phyloP scores from a whole-genome alignment of 2,888 invertebrate species.

The Diaphora mendica region DNA sequence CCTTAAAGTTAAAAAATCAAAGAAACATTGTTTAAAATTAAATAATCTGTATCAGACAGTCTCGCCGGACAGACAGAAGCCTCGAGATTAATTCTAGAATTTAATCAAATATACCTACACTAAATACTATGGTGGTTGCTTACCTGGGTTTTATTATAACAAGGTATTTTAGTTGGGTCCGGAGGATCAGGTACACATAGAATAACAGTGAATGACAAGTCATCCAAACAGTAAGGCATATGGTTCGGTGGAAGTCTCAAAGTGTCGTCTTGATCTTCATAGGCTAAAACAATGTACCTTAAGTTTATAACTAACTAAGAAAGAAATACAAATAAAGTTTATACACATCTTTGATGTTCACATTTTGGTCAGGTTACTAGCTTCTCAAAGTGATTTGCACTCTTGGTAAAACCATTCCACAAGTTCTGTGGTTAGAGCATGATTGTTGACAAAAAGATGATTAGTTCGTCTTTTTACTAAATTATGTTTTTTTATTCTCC shows the following conservation, averaged over 20 bases:
- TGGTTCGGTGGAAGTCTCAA: conserved; percentile 77
- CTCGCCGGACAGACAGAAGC: no score
- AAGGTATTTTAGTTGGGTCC: conserved; percentile 87
- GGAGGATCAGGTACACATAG: conserved; percentile 88
- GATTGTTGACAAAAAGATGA: no score
- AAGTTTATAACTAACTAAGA: not conserved
- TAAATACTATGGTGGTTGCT: conserved; percentile 17
- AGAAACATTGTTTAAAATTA: no score
- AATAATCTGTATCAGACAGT: no score
- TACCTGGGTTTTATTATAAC: conserved; percentile 90
- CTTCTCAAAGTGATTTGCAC: no score
- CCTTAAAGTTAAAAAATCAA: no score
- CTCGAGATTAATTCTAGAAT: not conserved
- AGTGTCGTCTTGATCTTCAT: conserved; percentile 87
- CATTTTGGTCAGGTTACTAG: not conserved
- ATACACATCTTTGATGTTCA: not conserved
- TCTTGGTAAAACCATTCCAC: no score
- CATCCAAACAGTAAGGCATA: conserved; percentile 83
- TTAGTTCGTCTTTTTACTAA: no score
- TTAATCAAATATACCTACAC: not conserved
- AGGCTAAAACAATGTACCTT: conserved; percentile 75
- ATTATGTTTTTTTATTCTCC: no score
- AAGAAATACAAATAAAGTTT: not conserved
- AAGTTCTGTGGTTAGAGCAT: no score
- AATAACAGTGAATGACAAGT: conserved; percentile 84